Evolutionary conservation across 2,888 invertebrate species (phyloP), one percentile per base, ranked within the genome.

Genomic region (Heliconius cydno): DNA sequence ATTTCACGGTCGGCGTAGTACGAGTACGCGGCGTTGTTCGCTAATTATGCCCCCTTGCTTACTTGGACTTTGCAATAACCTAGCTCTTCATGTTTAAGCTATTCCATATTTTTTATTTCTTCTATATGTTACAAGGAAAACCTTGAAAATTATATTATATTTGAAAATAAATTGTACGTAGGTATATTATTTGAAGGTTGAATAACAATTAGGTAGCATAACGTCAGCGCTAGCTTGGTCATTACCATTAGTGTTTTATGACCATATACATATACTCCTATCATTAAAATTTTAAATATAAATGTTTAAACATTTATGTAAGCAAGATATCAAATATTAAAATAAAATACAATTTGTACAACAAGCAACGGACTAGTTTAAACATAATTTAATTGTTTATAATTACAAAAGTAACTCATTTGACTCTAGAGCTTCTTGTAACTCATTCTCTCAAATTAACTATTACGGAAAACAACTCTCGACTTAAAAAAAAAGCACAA

Each of bases 1-100:
- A 91, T 92, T 93, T 90, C 88, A 92, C 88, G 93, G 89, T 86
- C 86, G 86, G 86, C 80, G 84, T 85, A 84, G 85, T 90, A 85
- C 34, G 34, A 34, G 34, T 34, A 9, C 82, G 86, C 86, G 86
- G 85, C 88, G 86, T 88, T 68, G 41, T 25, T 25, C 25, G 38
- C 38, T 68, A 91, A 92, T 92, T 91, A 92, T 85, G 81, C 80
- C 82, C 72, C 83, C 82, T 79, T 80, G 46, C 82, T 79, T 81
- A 73, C 78, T 80, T 71, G 79, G 80, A 77, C 80, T 78, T 79
- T 81, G 80, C 76, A 80, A 65, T 80, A 77, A 77, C 79, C 81
- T 78, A 41, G 72, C 34, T 72, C 73, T 76, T 65, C 19, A 46
- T 25, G 57, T 66, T 28, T 78, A 67, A 72, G 66, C 63, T 77